Percentiles rank a stretch among this genome's conserved stretches.
Evolutionary conservation across 2,113 vertebrate genomes (phyloP).

Genomic region (Rattus rattus): DNA sequence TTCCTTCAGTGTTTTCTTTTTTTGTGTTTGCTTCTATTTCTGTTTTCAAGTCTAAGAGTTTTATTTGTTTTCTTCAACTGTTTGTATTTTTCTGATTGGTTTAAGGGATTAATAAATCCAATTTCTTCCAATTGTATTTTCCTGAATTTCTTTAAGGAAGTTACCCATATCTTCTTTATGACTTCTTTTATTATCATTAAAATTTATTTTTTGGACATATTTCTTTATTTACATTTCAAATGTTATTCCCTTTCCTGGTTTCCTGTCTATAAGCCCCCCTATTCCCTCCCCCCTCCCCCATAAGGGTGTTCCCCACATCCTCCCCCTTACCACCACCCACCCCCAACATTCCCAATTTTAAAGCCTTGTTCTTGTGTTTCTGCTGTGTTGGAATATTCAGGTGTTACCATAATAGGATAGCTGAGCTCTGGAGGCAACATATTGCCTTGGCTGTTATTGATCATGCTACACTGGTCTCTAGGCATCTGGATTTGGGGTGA

Average conservation of each 20-base stretch:
- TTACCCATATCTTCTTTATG: neutral
- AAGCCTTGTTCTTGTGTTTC: neutral
- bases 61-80: neutral
- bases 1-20: neutral
- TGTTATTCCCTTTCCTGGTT: no score
- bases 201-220: neutral
- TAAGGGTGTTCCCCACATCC: no score
- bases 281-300: no score
- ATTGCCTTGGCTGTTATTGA: neutral
- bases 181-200: neutral
- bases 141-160: neutral
- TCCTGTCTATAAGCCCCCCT: no score
- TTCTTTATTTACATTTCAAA: no score
- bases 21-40: neutral
- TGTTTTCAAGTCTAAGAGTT: neutral
- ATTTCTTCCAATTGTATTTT: neutral
- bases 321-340: no score
- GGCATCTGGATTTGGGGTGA: neutral
- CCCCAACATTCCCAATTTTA: neutral
- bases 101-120: neutral
- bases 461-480: neutral
- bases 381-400: neutral
- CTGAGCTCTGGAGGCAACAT: neutral
- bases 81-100: neutral
- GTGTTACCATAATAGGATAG: neutral